Percentiles rank a stretch among this genome's conserved stretches.
phyloP scores from a whole-genome alignment of 1,140 invertebrate species.

The Geopemphigus sp. region DNA sequence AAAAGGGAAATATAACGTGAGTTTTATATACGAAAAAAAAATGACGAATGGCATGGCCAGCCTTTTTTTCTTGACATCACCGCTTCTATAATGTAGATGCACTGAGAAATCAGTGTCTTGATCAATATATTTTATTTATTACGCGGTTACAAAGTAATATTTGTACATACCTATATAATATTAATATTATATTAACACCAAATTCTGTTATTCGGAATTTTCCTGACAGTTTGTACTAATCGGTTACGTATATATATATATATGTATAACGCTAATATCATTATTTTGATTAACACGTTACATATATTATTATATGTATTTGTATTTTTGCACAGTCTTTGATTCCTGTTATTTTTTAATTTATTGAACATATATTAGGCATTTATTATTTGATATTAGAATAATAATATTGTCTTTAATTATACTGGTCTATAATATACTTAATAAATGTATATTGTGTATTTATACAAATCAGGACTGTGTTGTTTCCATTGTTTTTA shows the following conservation, averaged over 20 bases:
- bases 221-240: conserved; percentile 44
- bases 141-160: conserved; percentile 47
- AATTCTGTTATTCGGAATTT: conserved; percentile 46
- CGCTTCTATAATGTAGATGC: conserved; percentile 46
- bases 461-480: not conserved
- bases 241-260: conserved; percentile 46
- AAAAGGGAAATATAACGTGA: conserved; percentile 41
- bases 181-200: conserved; percentile 45
- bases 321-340: conserved; percentile 47
- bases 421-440: not conserved
- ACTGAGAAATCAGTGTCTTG: conserved; percentile 48
- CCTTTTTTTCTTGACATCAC: conserved; percentile 48
- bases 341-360: conserved; percentile 32
- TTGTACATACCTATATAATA: conserved; percentile 44
- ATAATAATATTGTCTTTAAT: not conserved
- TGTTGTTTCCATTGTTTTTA: not conserved
- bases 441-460: not conserved
- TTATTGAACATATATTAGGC: not conserved
- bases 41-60: conserved; percentile 46
- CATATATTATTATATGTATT: not conserved
- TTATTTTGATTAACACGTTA: conserved; percentile 42
- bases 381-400: conserved; percentile 25
- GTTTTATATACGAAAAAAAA: conserved; percentile 44
- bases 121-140: conserved; percentile 42
- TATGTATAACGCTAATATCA: conserved; percentile 36